phyloP scores from a whole-genome alignment of 2,113 vertebrate genomes.

The Varanus salvator region DNA sequence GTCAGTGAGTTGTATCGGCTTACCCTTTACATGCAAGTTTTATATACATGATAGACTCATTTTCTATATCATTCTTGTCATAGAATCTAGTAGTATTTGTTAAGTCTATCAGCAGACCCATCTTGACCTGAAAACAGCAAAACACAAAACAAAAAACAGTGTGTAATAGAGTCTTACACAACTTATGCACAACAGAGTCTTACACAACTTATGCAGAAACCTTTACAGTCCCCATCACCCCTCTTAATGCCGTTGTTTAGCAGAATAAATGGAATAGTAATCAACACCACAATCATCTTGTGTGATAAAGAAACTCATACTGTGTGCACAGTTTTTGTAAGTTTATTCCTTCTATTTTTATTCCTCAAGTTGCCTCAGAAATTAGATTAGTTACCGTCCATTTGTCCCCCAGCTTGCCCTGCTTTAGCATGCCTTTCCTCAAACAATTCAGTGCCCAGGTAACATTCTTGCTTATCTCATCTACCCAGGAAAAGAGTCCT shows the following conservation, averaged over 20 bases:
- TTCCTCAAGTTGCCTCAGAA: background rate
- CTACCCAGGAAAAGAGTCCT: background rate
- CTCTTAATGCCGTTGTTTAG: background rate
- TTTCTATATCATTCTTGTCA: conserved; percentile 93
- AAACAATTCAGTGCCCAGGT: too few species aligned
- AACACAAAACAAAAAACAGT: background rate
- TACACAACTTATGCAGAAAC: background rate
- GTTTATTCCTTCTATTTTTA: too few species aligned
- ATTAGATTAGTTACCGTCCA: background rate
- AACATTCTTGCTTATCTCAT: background rate
- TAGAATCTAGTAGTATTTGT: conserved; percentile 97
- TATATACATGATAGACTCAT: conserved; percentile 93
- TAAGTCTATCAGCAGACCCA: conserved; percentile 95
- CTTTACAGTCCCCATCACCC: background rate
- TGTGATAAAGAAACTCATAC: background rate
- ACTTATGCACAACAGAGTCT: too few species aligned
- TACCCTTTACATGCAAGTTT: conserved; percentile 98
- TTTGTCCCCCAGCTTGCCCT: background rate
- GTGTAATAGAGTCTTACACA: too few species aligned
- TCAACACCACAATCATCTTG: background rate
- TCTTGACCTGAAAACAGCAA: conserved; percentile 88
- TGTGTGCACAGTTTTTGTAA: background rate
- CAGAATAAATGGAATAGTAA: background rate
- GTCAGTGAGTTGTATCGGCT: conserved; percentile 33
- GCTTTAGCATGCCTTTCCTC: background rate